phyloP scores from a whole-genome alignment of 2,888 invertebrate genomes.

The Orthosia incerta region DNA sequence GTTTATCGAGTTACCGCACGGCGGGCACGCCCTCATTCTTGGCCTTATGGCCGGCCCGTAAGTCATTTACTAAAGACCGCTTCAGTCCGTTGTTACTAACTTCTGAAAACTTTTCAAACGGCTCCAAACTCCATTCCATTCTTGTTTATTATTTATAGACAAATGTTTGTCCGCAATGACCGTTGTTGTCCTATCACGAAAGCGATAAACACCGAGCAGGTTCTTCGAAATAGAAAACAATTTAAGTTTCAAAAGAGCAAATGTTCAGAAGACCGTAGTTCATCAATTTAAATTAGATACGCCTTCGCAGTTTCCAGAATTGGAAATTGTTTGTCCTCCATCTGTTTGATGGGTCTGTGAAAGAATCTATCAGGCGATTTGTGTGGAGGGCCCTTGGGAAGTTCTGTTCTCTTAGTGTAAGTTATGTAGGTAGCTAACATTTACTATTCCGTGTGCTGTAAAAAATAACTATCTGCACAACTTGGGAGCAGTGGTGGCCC shows the following conservation, averaged over 20 bases:
- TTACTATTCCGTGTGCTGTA: not conserved
- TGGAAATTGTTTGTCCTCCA: slow-evolving; percentile 11
- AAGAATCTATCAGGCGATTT: not conserved
- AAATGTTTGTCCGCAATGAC: slow-evolving; percentile 32
- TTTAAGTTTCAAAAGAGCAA: slow-evolving; percentile 41
- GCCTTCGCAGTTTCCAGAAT: slow-evolving; percentile 33
- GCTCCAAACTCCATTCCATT: slow-evolving; percentile 21
- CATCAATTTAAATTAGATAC: slow-evolving; percentile 44
- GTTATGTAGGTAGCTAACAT: not conserved
- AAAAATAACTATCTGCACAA: not conserved
- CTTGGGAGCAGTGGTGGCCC: too few species aligned
- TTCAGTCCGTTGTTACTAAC: slow-evolving; percentile 8
- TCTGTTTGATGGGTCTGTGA: not conserved
- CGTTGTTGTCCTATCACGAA: slow-evolving; percentile 41
- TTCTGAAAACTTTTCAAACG: slow-evolving; percentile 42
- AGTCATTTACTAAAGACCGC: slow-evolving; percentile 20
- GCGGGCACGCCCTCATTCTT: slow-evolving; percentile 38
- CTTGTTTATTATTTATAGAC: slow-evolving; percentile 40
- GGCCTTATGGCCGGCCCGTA: slow-evolving; percentile 27
- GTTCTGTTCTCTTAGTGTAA: not conserved
- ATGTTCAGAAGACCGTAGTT: slow-evolving; percentile 20
- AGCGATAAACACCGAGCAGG: slow-evolving; percentile 24
- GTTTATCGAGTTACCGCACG: slow-evolving; percentile 49
- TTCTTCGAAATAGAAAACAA: slow-evolving; percentile 47
- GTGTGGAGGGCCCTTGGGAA: not conserved